Evolutionary conservation across 1,140 invertebrate genomes (phyloP).

Genomic region (Tetramorium simillimum): DNA sequence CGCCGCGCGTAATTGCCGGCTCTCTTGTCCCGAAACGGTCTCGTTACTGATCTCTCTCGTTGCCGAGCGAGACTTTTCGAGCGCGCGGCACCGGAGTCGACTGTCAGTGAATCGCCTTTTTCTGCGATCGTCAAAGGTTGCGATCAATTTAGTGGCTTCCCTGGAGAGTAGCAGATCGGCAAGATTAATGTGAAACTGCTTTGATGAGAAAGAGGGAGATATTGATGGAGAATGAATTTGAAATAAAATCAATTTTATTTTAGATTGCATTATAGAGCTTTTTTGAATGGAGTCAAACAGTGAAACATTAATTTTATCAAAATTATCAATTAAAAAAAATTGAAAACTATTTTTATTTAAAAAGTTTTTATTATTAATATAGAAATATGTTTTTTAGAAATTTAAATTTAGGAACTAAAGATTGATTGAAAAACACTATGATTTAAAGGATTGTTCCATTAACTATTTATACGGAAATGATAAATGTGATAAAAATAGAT

Average conservation of each 20-base stretch:
- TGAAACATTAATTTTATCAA: neutral
- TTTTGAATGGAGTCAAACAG: neutral
- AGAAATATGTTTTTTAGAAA: neutral
- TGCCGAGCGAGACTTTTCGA: conserved; percentile 32
- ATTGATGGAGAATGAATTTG: neutral
- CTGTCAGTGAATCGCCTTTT: neutral
- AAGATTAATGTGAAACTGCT: neutral
- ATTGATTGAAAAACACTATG: neutral
- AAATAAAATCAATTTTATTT: neutral
- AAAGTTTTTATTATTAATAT: neutral
- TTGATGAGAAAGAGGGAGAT: neutral
- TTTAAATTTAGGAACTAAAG: neutral
- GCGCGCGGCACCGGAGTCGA: neutral
- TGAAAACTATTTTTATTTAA: neutral
- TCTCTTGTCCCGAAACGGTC: conserved; percentile 2
- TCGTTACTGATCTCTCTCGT: conserved; percentile 15
- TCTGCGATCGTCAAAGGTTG: neutral
- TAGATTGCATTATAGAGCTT: neutral
- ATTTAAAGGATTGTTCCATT: neutral
- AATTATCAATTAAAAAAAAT: neutral
- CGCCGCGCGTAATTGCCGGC: conserved; percentile 19
- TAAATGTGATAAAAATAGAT: too few species aligned
- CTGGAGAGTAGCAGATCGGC: neutral
- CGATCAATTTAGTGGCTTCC: neutral
- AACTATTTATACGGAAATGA: neutral